Base-by-base conservation (phyloP, 2,888 invertebrate species). In the Pseudolycoriella hygida region DNA sequence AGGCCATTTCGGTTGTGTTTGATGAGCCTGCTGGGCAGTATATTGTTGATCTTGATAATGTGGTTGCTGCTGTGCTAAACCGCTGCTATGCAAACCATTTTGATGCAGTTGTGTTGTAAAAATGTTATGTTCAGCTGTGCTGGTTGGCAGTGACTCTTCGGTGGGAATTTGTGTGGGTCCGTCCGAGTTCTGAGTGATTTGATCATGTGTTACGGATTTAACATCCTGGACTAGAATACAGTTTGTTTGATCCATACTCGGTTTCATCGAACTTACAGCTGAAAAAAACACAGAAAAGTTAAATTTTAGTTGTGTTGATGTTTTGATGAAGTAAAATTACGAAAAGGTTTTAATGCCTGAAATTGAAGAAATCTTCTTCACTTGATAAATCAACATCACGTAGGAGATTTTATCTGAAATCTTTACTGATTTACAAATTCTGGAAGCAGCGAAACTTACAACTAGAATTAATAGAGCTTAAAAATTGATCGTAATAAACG, bases 261-360 rank as follows among this genome's bases (percentile, higher is more conserved):
- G 80, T 69, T 85, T 80, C 83, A 87, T 86, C 64, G 86, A 86
- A 72, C 82, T 86, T 70, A 86, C 80, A 65, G 85, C 86, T 87
- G 77, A 40, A 34, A 34, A 34, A 8, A 8, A 25, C 4, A 6
- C 25, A 25, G 8, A 25, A 25, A 25, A 4, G 25, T 4, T 6
- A 25, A 25, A 25, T 8, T 4, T 25, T 25, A 25, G 25, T 25
- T 25, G 25, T n/a, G n/a, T n/a, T n/a, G 25, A 25, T 25, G 25
- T n/a, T n/a, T n/a, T n/a, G n/a, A n/a, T n/a, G n/a, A n/a, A n/a
- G n/a, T n/a, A n/a, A n/a, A n/a, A n/a, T n/a, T n/a, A n/a, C n/a
- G n/a, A n/a, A n/a, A n/a, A n/a, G n/a, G n/a, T n/a, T n/a, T n/a
- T n/a, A n/a, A n/a, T n/a, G n/a, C n/a, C n/a, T n/a, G n/a, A n/a